Conservation (phyloP, 2,888 invertebrate species). For the Ditylenchus weischeri region DNA sequence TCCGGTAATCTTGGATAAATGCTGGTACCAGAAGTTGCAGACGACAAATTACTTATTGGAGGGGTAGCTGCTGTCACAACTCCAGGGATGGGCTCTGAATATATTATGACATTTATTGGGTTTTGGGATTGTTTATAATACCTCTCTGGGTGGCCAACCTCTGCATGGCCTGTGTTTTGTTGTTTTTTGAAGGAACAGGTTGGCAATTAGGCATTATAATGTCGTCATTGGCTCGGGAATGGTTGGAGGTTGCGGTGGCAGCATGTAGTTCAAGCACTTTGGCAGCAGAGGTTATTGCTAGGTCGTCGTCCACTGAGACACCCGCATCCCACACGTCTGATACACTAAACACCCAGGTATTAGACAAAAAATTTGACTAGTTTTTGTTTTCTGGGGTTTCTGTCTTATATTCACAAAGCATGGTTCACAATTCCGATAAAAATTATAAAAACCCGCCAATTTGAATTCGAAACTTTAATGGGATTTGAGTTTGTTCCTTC, state of each 20-base stretch:
- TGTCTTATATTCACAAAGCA: too few relatives aligned
- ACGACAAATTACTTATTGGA: background rate
- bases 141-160: slow-evolving; percentile 54
- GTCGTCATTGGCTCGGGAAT: slow-evolving; percentile 20
- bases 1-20: slow-evolving; percentile 31
- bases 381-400: too few relatives aligned
- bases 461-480: too few relatives aligned
- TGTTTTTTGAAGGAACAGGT: slow-evolving; percentile 51
- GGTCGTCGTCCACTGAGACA: slow-evolving; percentile 47
- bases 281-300: slow-evolving; percentile 50
- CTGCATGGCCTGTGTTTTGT: slow-evolving; percentile 52
- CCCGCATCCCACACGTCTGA: slow-evolving; percentile 57
- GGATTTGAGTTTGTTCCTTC: background rate
- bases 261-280: slow-evolving; percentile 53
- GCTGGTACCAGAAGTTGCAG: slow-evolving; percentile 7
- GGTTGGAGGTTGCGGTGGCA: slow-evolving; percentile 3
- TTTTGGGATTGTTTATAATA: slow-evolving; percentile 7
- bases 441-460: too few relatives aligned
- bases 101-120: background rate
- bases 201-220: slow-evolving; percentile 53
- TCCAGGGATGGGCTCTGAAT: slow-evolving; percentile 33
- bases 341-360: slow-evolving; percentile 42
- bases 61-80: slow-evolving; percentile 16
- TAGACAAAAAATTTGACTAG: background rate
- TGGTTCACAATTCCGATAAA: too few relatives aligned